Conservation (phyloP, 2,797 vertebrate genomes). For the Cossypha caffra region DNA sequence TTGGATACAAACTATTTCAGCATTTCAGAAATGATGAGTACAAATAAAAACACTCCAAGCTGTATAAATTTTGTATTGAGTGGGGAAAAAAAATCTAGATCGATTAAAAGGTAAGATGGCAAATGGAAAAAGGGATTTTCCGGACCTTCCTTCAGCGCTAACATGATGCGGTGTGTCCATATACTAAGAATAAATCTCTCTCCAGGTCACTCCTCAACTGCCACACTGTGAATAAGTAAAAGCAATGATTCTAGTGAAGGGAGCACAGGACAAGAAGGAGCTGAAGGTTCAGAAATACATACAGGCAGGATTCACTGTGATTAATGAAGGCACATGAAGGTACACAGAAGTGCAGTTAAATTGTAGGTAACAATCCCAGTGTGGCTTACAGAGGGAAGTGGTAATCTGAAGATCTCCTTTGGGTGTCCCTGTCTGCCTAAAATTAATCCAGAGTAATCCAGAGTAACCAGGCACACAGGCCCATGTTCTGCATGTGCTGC, state of each 20-base stretch:
- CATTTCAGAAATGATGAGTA: neutral
- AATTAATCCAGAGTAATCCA: neutral
- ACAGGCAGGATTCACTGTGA: neutral
- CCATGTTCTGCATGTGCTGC: neutral
- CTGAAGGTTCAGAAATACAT: neutral
- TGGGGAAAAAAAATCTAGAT: neutral
- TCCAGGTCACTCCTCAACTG: neutral
- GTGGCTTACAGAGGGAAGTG: neutral
- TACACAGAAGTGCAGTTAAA: neutral
- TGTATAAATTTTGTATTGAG: neutral
- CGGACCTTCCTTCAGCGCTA: neutral
- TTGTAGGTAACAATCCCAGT: neutral
- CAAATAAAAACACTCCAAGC: neutral
- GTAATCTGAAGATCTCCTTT: neutral
- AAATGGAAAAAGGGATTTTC: neutral
- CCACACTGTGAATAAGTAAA: neutral
- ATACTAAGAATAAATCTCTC: neutral
- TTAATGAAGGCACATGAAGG: neutral
- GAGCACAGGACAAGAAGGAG: neutral
- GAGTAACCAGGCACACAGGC: rapidly evolving
- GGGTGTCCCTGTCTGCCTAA: neutral
- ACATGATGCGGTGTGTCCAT: neutral
- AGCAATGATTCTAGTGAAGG: neutral
- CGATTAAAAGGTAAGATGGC: neutral
- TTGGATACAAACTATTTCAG: neutral